Conservation (phyloP, 2,888 invertebrate genomes). For the Gasteruption jaculator region DNA sequence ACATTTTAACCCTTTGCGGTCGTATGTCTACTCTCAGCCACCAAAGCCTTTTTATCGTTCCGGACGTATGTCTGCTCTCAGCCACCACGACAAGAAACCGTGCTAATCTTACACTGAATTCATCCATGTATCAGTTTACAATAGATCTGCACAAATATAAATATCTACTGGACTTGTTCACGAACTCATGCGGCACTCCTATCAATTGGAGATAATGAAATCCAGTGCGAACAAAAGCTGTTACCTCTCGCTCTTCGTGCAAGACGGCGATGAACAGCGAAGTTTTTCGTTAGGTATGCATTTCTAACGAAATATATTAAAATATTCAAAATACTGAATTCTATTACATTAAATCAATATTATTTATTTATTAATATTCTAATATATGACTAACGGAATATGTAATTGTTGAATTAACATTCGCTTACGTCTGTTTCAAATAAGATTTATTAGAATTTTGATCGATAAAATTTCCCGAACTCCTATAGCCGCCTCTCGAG, state of each 20-base stretch:
- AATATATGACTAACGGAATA: slow-evolving; percentile 14
- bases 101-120: slow-evolving; percentile 9
- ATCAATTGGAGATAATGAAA: too few relatives aligned
- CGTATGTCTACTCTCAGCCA: slow-evolving; percentile 12
- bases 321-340: slow-evolving; percentile 12
- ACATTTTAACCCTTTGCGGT: slow-evolving; percentile 10
- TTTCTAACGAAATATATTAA: slow-evolving; percentile 14
- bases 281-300: too few relatives aligned
- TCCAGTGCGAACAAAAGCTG: too few relatives aligned
- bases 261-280: too few relatives aligned
- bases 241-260: too few relatives aligned
- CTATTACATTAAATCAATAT: too few relatives aligned
- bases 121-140: slow-evolving; percentile 9
- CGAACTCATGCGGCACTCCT: too few relatives aligned
- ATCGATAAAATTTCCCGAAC: slow-evolving; percentile 8
- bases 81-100: slow-evolving; percentile 9
- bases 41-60: slow-evolving; percentile 13
- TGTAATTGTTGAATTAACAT: slow-evolving; percentile 15
- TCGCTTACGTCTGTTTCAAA: slow-evolving; percentile 14
- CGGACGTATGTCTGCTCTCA: slow-evolving; percentile 11
- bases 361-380: too few relatives aligned
- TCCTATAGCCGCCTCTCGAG: slow-evolving; percentile 11
- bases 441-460: slow-evolving; percentile 13
- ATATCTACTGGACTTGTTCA: too few relatives aligned
- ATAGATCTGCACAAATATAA: slow-evolving; percentile 1